Base-by-base conservation (phyloP, 2,888 invertebrate genomes). In the Diachrysia chrysitis region DNA sequence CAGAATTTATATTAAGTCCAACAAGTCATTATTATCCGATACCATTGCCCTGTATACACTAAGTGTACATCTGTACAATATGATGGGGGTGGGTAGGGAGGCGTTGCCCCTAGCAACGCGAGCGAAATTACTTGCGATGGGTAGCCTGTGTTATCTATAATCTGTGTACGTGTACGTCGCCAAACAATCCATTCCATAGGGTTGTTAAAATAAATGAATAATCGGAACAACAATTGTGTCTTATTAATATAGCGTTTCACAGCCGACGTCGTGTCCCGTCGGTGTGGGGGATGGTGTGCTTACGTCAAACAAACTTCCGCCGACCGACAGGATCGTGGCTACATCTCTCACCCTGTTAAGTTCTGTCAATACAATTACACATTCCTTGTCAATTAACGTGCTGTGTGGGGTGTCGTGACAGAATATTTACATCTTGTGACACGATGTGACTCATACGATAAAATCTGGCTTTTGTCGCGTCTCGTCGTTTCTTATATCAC, bases 111-210 rank as follows among this genome's bases (percentile, higher is more conserved):
- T 57, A 56, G 57, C 64, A 62, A 63, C 59, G 68, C 57, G 61
- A 48, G 37, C 77, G 65, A 59, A 64, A 67, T 66, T 71, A 48
- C 76, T 66, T 51, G 29, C 58, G 55, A 25, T 61, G 48, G 19
- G 19, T 12, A 55, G n/a, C 51, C 37, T 61, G n/a, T n/a, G n/a
- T n/a, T n/a, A n/a, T n/a, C n/a, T n/a, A n/a, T n/a, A n/a, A n/a
- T n/a, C n/a, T n/a, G n/a, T n/a, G n/a, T n/a, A n/a, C n/a, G n/a
- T n/a, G n/a, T n/a, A n/a, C 60, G 48, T 58, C 62, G 58, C 48
- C 32, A 42, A 46, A 48, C 48, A 73, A 67, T 61, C 61, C 25
- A 58, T 71, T 73, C 32, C 60, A n/a, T 61, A 56, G 32, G 37
- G 51, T 73, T 57, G 29, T 19, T 3, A 60, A 32, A 55, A 57